These are phyloP conservation scores for Pangasius macronema DNA, from an alignment of 2,797 vertebrate species.

Conservation along the genomic window DNA sequence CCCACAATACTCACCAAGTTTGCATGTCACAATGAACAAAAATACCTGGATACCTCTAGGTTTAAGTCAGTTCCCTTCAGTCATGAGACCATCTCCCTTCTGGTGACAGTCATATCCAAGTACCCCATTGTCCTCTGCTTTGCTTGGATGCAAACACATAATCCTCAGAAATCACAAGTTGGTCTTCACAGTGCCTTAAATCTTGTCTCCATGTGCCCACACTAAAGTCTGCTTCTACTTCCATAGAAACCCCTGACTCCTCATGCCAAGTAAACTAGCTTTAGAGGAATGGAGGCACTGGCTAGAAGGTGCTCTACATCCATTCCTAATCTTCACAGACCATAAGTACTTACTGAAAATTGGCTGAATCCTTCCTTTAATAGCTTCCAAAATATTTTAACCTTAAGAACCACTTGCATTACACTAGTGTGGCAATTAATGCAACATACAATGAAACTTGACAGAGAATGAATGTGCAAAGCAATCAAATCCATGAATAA, in stretches of 20 bases:
- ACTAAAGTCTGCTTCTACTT: background rate
- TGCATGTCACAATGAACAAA: background rate
- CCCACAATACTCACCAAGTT: background rate
- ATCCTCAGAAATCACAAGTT: background rate
- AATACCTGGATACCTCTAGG: background rate
- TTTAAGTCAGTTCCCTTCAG: background rate
- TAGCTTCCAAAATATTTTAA: constrained; percentile 24
- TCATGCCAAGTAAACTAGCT: background rate
- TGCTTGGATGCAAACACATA: background rate
- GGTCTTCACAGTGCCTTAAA: background rate
- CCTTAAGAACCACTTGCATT: background rate
- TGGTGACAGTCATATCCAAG: background rate
- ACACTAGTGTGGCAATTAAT: constrained; percentile 29
- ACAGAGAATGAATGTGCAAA: background rate
- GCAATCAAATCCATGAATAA: constrained; percentile 43
- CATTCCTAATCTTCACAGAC: background rate
- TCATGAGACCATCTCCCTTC: background rate
- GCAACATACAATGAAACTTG: constrained; percentile 23
- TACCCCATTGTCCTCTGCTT: background rate
- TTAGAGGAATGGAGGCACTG: background rate
- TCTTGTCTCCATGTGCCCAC: background rate
- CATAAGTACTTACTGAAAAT: background rate
- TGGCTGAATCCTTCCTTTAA: background rate
- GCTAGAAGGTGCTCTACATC: background rate
- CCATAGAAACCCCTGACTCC: background rate